These are phyloP conservation scores for Andrena chrysosceles DNA, from an alignment of 2,888 invertebrate species.

Conservation along the genomic window DNA sequence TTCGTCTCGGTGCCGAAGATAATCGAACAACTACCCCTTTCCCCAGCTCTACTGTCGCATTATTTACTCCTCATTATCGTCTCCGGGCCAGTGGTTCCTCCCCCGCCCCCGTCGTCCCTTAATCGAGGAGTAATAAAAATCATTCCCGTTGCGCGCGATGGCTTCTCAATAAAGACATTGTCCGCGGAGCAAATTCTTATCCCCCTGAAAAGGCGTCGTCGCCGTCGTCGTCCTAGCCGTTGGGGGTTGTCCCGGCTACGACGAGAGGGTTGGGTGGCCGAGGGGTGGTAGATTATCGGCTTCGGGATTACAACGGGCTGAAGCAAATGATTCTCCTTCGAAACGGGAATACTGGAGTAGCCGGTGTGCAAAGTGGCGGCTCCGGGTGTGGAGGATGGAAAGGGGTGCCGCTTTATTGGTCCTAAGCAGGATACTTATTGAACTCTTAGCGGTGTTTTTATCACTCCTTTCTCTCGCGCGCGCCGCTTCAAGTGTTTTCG, in stretches of 20 bases:
- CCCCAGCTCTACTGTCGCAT: slow-evolving; percentile 60
- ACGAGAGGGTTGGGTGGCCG: slow-evolving; percentile 55
- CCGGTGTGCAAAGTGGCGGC: slow-evolving; percentile 56
- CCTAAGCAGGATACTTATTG: slow-evolving; percentile 83
- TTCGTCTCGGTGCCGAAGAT: slow-evolving; percentile 32
- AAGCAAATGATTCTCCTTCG: slow-evolving; percentile 81
- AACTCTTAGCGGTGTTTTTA: slow-evolving; percentile 82
- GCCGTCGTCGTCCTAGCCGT: not conserved
- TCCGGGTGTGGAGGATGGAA: slow-evolving; percentile 60
- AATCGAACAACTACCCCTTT: slow-evolving; percentile 56
- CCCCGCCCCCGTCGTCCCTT: slow-evolving; percentile 55
- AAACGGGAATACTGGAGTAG: slow-evolving; percentile 66
- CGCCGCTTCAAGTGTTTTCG: slow-evolving; percentile 77
- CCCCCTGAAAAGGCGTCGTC: slow-evolving; percentile 73
- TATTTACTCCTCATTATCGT: slow-evolving; percentile 71
- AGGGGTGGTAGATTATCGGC: slow-evolving; percentile 81
- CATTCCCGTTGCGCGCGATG: slow-evolving; percentile 73
- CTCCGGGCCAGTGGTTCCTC: slow-evolving; percentile 27
- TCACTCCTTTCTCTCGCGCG: slow-evolving; percentile 73
- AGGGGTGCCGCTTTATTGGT: slow-evolving; percentile 80
- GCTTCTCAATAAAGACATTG: slow-evolving; percentile 84
- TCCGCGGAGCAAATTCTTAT: slow-evolving; percentile 80
- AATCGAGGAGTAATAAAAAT: slow-evolving; percentile 78
- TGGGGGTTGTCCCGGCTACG: slow-evolving; percentile 27
- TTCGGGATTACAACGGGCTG: slow-evolving; percentile 80